A percentile compares a stretch with the other conserved stretches of the same genome.
These are phyloP conservation scores for Nyctereutes procyonoides DNA, from an alignment of 2,113 vertebrate genomes.

Conservation along the genomic window DNA sequence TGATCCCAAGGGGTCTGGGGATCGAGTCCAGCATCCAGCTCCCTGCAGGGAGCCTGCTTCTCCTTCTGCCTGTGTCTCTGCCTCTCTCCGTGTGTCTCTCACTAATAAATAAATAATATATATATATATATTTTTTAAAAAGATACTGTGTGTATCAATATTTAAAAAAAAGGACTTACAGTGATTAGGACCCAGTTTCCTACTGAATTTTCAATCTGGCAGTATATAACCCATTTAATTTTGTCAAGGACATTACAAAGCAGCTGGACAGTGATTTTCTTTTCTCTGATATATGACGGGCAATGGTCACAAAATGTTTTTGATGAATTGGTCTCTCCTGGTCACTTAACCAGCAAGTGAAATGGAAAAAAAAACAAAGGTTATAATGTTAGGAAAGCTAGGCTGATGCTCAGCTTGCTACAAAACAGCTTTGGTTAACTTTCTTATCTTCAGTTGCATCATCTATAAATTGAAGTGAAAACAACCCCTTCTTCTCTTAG, in stretches of 20 bases:
- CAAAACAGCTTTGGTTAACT: constrained; percentile 42
- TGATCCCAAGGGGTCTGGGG: too few species aligned
- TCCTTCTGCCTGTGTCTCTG: too few species aligned
- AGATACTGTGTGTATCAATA: constrained; percentile 17
- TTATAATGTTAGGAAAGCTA: constrained; percentile 58
- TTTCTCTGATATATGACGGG: constrained; percentile 60
- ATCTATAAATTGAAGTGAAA: constrained; percentile 41
- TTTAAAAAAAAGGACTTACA: neutral
- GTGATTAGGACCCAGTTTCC: neutral
- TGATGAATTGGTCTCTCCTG: constrained; percentile 61
- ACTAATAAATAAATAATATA: too few species aligned
- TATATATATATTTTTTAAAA: neutral
- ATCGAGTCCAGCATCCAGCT: too few species aligned
- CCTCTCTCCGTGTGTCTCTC: too few species aligned
- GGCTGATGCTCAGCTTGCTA: neutral
- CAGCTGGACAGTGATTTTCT: constrained; percentile 58
- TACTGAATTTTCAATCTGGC: constrained; percentile 52
- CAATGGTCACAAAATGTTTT: constrained; percentile 41
- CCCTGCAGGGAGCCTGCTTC: too few species aligned
- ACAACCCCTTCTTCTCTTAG: neutral
- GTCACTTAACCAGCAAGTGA: constrained; percentile 64
- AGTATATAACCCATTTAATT: constrained; percentile 60
- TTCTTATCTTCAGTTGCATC: constrained; percentile 14
- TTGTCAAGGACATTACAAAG: constrained; percentile 34
- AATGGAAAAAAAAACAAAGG: constrained; percentile 59